Percentiles rank a stretch among this genome's conserved stretches.
These are phyloP conservation scores for Clarias gariepinus DNA, from an alignment of 2,113 vertebrate genomes.

Conservation along the genomic window DNA sequence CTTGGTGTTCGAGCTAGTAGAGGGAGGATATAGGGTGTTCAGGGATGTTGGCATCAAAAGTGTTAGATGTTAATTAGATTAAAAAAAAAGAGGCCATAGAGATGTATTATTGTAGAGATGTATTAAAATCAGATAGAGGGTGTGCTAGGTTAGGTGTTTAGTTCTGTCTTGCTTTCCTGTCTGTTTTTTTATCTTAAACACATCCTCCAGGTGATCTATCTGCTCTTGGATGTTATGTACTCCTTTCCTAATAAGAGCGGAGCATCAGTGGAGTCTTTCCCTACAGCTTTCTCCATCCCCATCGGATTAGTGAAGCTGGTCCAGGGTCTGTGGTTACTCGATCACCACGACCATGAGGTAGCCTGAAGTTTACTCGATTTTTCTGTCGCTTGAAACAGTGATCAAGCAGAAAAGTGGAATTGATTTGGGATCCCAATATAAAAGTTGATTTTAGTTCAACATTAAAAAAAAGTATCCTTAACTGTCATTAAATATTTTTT, in stretches of 20 bases:
- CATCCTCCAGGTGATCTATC: conserved; percentile 85
- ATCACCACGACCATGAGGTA: conserved; percentile 91
- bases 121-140: background rate
- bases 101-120: background rate
- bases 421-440: too few relatives aligned
- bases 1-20: background rate
- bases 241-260: conserved; percentile 83
- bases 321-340: conserved; percentile 92
- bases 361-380: background rate
- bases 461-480: too few relatives aligned
- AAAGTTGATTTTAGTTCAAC: too few relatives aligned
- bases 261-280: conserved; percentile 84
- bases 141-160: background rate
- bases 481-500: background rate
- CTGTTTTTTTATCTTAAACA: conserved; percentile 76
- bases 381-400: background rate
- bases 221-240: conserved; percentile 91
- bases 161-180: background rate
- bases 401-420: background rate
- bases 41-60: background rate
- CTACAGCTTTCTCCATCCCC: conserved; percentile 86
- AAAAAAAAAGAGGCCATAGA: background rate
- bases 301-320: conserved; percentile 88
- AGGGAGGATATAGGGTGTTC: background rate
- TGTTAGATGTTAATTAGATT: background rate